phyloP scores from a whole-genome alignment of 2,888 invertebrate species.

The Caradrina clavipalpis region DNA sequence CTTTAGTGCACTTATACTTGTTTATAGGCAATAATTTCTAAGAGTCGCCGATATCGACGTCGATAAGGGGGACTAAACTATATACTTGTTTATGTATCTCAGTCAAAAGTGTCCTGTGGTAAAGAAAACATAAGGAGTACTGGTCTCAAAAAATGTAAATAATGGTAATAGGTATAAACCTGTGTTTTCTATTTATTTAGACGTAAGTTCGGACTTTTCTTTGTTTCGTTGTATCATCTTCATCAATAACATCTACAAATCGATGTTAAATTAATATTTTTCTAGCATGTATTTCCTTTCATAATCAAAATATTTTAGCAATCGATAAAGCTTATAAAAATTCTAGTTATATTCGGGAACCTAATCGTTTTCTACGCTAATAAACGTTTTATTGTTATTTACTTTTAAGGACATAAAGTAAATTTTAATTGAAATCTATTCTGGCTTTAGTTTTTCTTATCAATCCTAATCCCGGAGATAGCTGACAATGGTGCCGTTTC shows the following conservation, averaged over 20 bases:
- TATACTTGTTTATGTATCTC: constrained; percentile 19
- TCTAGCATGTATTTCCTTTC: constrained; percentile 36
- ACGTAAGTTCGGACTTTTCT: constrained; percentile 64
- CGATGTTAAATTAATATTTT: constrained; percentile 47
- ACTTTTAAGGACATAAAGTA: constrained; percentile 81
- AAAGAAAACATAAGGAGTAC: constrained; percentile 39
- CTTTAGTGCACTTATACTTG: constrained; percentile 2
- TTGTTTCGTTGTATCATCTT: constrained; percentile 36
- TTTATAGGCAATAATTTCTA: constrained; percentile 1
- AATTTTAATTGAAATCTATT: constrained; percentile 65
- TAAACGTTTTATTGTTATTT: constrained; percentile 80
- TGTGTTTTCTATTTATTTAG: constrained; percentile 75
- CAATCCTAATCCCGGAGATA: not conserved
- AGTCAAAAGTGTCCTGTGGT: constrained; percentile 36
- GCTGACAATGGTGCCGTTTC: too few relatives aligned
- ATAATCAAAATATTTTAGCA: constrained; percentile 45
- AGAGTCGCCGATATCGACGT: too few relatives aligned
- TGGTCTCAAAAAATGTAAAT: constrained; percentile 70
- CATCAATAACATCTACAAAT: constrained; percentile 32
- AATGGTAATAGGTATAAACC: constrained; percentile 62
- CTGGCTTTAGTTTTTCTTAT: constrained; percentile 31
- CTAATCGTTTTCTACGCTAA: constrained; percentile 69
- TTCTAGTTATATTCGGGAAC: constrained; percentile 61
- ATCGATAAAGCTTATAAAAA: constrained; percentile 59
- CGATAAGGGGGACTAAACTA: too few relatives aligned